Conservation (phyloP, 2,888 invertebrate species). For the Eulithis prunata region DNA sequence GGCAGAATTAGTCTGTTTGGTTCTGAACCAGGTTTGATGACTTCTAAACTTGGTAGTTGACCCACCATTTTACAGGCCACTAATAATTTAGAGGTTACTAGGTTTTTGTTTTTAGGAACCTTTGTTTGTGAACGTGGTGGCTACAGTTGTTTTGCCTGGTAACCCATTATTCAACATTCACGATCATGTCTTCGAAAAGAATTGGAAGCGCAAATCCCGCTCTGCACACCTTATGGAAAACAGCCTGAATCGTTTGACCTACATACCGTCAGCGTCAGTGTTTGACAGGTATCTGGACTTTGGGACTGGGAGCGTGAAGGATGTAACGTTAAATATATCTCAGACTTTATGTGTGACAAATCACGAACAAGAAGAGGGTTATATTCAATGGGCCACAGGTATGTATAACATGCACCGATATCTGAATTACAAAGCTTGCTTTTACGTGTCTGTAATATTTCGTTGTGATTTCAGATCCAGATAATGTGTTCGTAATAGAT, state of each 20-base stretch:
- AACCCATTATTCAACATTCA: slow-evolving; percentile 61
- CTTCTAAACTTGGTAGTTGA: neutral
- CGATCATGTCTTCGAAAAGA: slow-evolving; percentile 66
- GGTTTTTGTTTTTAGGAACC: slow-evolving; percentile 62
- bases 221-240: slow-evolving; percentile 75
- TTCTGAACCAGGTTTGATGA: slow-evolving; percentile 71
- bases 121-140: slow-evolving; percentile 65
- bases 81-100: neutral
- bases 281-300: slow-evolving; percentile 75
- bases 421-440: neutral
- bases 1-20: slow-evolving; percentile 72
- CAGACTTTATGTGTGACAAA: slow-evolving; percentile 77
- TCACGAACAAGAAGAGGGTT: slow-evolving; percentile 70
- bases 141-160: slow-evolving; percentile 64
- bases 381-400: slow-evolving; percentile 78
- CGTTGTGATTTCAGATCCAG: slow-evolving; percentile 65
- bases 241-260: slow-evolving; percentile 64
- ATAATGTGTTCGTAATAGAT: slow-evolving; percentile 71
- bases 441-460: neutral
- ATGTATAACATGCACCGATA: slow-evolving; percentile 5
- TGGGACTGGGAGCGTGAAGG: slow-evolving; percentile 65
- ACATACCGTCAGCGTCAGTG: slow-evolving; percentile 73
- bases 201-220: slow-evolving; percentile 61
- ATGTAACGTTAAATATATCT: slow-evolving; percentile 72
- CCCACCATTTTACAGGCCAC: neutral